Evolutionary conservation across 2,113 vertebrate species (phyloP).

Genomic region (Oceanodroma tethys): DNA sequence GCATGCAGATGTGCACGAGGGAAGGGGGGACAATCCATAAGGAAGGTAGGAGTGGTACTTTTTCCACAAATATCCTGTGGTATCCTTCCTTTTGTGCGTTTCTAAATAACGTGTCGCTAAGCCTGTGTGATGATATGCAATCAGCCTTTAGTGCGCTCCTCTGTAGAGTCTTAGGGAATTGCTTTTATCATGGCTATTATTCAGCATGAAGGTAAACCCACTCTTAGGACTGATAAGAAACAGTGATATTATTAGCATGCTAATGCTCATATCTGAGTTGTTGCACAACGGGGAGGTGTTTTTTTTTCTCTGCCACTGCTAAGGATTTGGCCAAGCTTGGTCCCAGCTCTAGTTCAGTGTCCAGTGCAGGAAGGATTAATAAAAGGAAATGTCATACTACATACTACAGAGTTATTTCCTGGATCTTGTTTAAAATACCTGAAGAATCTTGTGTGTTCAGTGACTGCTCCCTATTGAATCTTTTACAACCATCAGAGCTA

Average conservation of each 20-base stretch:
- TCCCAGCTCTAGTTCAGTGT: neutral
- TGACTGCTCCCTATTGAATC: neutral
- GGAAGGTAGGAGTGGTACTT: neutral
- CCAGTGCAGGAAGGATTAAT: neutral
- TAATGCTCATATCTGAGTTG: neutral
- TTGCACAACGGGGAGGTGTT: rapidly evolving
- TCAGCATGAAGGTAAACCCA: neutral
- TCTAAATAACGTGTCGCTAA: neutral
- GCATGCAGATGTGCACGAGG: neutral
- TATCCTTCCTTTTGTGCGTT: neutral
- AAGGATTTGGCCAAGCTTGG: neutral
- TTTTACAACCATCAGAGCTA: neutral
- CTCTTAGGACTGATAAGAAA: neutral
- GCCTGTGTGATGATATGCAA: neutral
- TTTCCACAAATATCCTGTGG: neutral
- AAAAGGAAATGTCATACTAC: neutral
- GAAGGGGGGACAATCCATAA: neutral
- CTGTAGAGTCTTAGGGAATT: neutral
- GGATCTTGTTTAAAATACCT: neutral
- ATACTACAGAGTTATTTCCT: neutral
- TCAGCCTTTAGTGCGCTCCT: neutral
- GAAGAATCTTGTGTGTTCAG: neutral
- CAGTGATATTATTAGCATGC: neutral
- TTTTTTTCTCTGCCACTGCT: neutral
- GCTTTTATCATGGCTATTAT: neutral